A percentile compares a stretch with the other conserved stretches of the same genome.
phyloP scores from a whole-genome alignment of 53 echinoderm and acorn worm species.

The Hippasteria phrygiana region DNA sequence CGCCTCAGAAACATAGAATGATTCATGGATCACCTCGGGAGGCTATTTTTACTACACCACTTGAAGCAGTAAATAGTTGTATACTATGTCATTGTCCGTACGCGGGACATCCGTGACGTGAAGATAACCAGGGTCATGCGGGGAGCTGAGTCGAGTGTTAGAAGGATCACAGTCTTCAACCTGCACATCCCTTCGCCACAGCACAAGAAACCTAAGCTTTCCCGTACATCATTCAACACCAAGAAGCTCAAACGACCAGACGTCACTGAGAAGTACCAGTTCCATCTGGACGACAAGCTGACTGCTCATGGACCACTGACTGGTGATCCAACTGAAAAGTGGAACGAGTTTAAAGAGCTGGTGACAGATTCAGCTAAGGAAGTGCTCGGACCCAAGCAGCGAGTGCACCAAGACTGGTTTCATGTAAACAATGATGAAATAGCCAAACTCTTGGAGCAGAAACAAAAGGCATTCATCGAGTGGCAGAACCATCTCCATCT shows the following conservation, averaged over 20 bases:
- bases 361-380: neutral
- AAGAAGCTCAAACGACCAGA: neutral
- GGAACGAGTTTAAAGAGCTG: neutral
- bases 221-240: neutral
- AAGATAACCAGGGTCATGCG: conserved; percentile 26
- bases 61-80: neutral
- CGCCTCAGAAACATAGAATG: no score
- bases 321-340: conserved; percentile 11
- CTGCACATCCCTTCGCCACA: neutral
- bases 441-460: conserved; percentile 3
- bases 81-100: conserved; percentile 13
- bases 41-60: no score
- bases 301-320: conserved; percentile 32
- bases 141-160: conserved; percentile 61
- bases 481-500: neutral
- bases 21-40: neutral
- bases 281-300: neutral
- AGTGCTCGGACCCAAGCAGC: conserved; percentile 1
- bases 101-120: conserved; percentile 34
- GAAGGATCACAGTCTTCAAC: conserved; percentile 31
- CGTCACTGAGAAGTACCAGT: neutral
- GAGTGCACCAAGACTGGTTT: conserved; percentile 34
- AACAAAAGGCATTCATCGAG: neutral
- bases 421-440: conserved; percentile 1
- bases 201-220: neutral